Percentiles rank a stretch among this genome's conserved stretches.
These are phyloP conservation scores for Melanophora roralis DNA, from an alignment of 2,888 invertebrate species.

Conservation along the genomic window DNA sequence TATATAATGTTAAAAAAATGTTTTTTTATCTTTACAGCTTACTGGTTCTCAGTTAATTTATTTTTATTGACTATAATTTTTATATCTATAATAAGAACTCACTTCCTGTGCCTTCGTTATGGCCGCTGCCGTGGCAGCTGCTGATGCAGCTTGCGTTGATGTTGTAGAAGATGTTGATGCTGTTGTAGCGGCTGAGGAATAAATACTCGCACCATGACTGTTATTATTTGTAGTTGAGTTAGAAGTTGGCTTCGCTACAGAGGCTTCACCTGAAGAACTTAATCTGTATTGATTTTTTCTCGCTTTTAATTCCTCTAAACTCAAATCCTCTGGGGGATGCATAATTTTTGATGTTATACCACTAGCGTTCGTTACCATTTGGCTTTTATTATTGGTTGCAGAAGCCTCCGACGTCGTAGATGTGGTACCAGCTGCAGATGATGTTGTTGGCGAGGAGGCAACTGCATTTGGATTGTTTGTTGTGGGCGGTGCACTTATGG, in stretches of 20 bases:
- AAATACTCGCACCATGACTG: slow-evolving; percentile 48
- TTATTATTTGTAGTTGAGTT: slow-evolving; percentile 49
- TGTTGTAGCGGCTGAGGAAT: slow-evolving; percentile 52
- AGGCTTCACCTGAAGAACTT: slow-evolving; percentile 58
- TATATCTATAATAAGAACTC: slow-evolving; percentile 76
- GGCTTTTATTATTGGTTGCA: slow-evolving; percentile 66
- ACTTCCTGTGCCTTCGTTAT: slow-evolving; percentile 77
- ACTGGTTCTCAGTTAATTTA: slow-evolving; percentile 53
- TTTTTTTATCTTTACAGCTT: slow-evolving; percentile 54
- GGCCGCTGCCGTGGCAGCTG: slow-evolving; percentile 75
- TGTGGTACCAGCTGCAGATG: slow-evolving; percentile 68
- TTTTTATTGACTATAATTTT: slow-evolving; percentile 76
- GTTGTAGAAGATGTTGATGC: slow-evolving; percentile 76
- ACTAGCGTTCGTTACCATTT: slow-evolving; percentile 82
- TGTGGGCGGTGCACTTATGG: slow-evolving; percentile 86
- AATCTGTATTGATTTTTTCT: slow-evolving; percentile 79
- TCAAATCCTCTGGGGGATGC: slow-evolving; percentile 95
- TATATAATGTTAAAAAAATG: slow-evolving; percentile 21
- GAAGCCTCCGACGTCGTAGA: slow-evolving; percentile 66
- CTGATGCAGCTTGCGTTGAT: slow-evolving; percentile 75
- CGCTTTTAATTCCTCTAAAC: slow-evolving; percentile 89
- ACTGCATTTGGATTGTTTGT: slow-evolving; percentile 77
- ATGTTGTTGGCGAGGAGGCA: slow-evolving; percentile 76
- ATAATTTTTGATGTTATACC: slow-evolving; percentile 93
- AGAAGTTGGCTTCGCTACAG: slow-evolving; percentile 37